A percentile compares a stretch with the other conserved stretches of the same genome.
These are phyloP conservation scores for Amaurobius ferox DNA, from an alignment of 2,888 invertebrate genomes.

Conservation along the genomic window DNA sequence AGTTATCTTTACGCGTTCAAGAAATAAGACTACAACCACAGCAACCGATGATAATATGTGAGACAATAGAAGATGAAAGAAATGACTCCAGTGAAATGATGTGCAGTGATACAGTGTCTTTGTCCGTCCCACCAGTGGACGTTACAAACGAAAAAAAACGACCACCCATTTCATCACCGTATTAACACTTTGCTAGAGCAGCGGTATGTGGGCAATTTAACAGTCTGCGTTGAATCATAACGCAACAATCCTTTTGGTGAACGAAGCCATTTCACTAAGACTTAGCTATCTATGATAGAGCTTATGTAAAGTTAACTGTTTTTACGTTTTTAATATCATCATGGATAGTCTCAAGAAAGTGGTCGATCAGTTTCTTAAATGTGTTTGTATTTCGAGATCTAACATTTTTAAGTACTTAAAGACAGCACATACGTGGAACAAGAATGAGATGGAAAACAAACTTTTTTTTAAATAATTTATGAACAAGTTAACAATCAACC, in stretches of 20 bases:
- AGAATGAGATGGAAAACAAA: neutral
- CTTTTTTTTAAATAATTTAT: neutral
- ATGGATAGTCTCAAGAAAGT: neutral
- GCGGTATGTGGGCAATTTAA: neutral
- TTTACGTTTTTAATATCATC: conserved; percentile 54
- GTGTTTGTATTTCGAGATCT: neutral
- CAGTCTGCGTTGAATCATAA: neutral
- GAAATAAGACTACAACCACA: conserved; percentile 50
- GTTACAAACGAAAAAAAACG: conserved; percentile 65
- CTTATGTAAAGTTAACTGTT: conserved; percentile 63
- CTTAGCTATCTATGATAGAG: conserved; percentile 62
- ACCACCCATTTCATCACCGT: conserved; percentile 49
- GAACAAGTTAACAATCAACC: neutral
- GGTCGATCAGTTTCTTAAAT: neutral
- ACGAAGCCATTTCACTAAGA: conserved; percentile 52
- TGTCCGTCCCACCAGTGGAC: conserved; percentile 65
- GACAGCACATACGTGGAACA: neutral
- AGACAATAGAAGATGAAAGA: conserved; percentile 52
- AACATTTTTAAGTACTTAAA: neutral
- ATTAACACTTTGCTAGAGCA: neutral
- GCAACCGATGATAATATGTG: conserved; percentile 65
- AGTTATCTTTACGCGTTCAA: conserved; percentile 43
- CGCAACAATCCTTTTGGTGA: conserved; percentile 20
- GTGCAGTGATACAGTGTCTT: conserved; percentile 17
- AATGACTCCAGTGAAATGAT: neutral